These are phyloP conservation scores for Calyptomena viridis DNA, from an alignment of 2,113 vertebrate species.

Conservation along the genomic window DNA sequence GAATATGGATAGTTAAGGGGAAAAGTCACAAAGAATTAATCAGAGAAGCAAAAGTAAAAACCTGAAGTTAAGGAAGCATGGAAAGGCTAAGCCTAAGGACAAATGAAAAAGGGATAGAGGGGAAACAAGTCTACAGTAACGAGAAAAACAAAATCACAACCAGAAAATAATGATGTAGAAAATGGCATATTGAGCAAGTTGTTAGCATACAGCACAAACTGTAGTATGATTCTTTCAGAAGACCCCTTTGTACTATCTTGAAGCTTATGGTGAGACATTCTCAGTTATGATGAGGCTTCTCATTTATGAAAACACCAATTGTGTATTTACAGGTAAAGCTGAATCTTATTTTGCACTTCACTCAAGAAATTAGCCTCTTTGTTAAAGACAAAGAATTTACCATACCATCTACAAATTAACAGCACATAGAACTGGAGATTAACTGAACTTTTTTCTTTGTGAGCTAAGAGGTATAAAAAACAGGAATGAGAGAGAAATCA, in stretches of 20 bases:
- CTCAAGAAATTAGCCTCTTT: not conserved
- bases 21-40: slow-evolving; percentile 60
- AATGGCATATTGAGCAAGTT: not conserved
- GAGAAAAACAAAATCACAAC: not conserved
- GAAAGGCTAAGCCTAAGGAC: slow-evolving; percentile 36
- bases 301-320: not conserved
- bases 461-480: not conserved
- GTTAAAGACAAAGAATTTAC: not conserved
- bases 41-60: slow-evolving; percentile 36
- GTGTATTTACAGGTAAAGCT: not conserved
- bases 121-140: not conserved
- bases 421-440: not conserved
- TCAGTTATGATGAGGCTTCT: not conserved
- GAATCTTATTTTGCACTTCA: not conserved
- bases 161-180: not conserved
- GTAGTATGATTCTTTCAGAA: not conserved
- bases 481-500: not conserved
- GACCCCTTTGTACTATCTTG: not conserved
- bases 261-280: not conserved
- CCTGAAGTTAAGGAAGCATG: not conserved
- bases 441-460: not conserved
- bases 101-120: not conserved
- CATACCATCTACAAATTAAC: not conserved
- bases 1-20: not conserved
- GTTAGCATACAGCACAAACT: not conserved